Evolutionary conservation across 1,140 invertebrate genomes (phyloP).

Genomic region (Ditylenchus dipsaci): DNA sequence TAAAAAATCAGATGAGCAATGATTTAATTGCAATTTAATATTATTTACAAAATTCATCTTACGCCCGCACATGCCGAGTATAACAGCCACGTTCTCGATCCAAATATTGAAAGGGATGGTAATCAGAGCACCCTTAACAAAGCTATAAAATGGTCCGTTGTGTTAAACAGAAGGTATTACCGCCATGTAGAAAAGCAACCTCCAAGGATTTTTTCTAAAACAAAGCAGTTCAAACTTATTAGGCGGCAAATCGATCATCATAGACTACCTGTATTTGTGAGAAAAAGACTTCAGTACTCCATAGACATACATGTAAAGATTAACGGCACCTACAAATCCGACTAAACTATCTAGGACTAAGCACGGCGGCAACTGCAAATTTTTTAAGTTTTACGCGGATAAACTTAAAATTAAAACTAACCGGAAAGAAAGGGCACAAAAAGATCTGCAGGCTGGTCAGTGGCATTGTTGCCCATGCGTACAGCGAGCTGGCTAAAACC

Average conservation of each 20-base stretch:
- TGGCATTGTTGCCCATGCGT: constrained; percentile 91
- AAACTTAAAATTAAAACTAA: constrained; percentile 44
- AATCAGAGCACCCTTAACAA: constrained; percentile 49
- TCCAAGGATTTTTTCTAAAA: constrained; percentile 46
- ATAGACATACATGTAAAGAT: constrained; percentile 58
- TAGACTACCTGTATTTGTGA: constrained; percentile 53
- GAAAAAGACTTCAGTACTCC: constrained; percentile 57
- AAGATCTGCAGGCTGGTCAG: constrained; percentile 11
- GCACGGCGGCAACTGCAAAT: constrained; percentile 34
- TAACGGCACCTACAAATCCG: constrained; percentile 57
- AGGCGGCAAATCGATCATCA: background rate
- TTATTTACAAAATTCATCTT: constrained; percentile 52
- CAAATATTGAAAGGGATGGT: constrained; percentile 57
- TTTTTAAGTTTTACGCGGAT: too few relatives aligned
- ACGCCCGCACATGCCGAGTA: constrained; percentile 52
- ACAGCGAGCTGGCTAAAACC: constrained; percentile 75
- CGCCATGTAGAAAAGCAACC: constrained; percentile 44
- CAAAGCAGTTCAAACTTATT: background rate
- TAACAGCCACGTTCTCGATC: constrained; percentile 57
- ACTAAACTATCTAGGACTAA: constrained; percentile 50
- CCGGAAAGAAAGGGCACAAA: constrained; percentile 18
- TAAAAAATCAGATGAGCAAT: too few relatives aligned
- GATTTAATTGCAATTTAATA: too few relatives aligned
- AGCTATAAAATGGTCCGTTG: too few relatives aligned
- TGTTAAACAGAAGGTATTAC: too few relatives aligned